These are phyloP conservation scores for Pterocles orientalis DNA, from an alignment of 2,113 vertebrate genomes.

Conservation along the genomic window DNA sequence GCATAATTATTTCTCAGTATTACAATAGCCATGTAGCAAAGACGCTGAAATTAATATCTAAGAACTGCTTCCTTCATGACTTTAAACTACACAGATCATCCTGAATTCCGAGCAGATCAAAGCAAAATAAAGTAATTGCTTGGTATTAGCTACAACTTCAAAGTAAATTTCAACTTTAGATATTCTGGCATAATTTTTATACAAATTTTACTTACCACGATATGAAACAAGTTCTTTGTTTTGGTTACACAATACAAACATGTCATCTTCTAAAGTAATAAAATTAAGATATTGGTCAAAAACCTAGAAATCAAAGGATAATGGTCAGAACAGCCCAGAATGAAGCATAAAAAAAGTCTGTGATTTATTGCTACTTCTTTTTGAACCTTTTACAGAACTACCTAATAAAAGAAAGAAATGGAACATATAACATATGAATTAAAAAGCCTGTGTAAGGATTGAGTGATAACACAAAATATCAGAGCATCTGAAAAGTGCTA, in stretches of 20 bases:
- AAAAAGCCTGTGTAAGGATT: not conserved
- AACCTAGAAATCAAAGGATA: constrained; percentile 79
- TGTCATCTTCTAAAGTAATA: constrained; percentile 98
- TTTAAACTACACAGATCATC: not conserved
- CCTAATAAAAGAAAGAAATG: not conserved
- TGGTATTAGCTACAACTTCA: not conserved
- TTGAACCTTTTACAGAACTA: not conserved
- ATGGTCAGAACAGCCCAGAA: not conserved
- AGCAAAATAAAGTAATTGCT: not conserved
- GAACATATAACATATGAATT: not conserved
- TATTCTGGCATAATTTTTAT: not conserved
- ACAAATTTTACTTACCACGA: constrained; percentile 82
- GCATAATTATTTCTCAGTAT: not conserved
- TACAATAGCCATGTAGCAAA: not conserved
- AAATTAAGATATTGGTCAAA: constrained; percentile 99
- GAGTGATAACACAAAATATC: not conserved
- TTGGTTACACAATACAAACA: constrained; percentile 96
- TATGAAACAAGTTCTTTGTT: constrained; percentile 97
- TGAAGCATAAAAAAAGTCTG: not conserved
- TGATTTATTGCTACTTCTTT: not conserved
- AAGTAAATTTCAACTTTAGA: not conserved
- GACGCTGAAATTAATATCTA: not conserved
- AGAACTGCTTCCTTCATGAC: not conserved
- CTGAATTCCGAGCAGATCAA: not conserved
- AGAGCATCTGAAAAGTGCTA: not conserved